These are phyloP conservation scores for Agrochola lota DNA, from an alignment of 2,888 invertebrate species.

Conservation along the genomic window DNA sequence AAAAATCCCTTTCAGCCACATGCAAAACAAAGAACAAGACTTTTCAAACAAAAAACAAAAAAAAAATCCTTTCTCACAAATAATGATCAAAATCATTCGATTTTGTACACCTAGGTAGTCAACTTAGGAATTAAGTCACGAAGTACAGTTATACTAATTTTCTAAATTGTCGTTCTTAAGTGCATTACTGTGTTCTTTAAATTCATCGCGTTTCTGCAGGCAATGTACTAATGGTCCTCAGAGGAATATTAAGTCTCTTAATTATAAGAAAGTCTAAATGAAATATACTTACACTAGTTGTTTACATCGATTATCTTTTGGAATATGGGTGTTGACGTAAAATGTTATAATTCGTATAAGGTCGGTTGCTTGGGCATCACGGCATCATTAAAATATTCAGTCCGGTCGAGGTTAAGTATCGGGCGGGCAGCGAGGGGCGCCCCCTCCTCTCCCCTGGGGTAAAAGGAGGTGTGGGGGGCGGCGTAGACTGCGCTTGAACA, in stretches of 20 bases:
- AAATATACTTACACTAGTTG: neutral
- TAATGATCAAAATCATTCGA: too few relatives aligned
- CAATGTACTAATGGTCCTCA: constrained; percentile 2
- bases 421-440: neutral
- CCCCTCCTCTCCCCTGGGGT: constrained; percentile 2
- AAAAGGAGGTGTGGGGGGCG: neutral
- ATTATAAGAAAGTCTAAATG: neutral
- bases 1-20: too few relatives aligned
- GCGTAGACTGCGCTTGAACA: constrained; percentile 34
- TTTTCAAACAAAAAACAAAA: too few relatives aligned
- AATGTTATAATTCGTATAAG: constrained; percentile 46
- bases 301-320: constrained; percentile 12
- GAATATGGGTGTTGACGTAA: constrained; percentile 17
- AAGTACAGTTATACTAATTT: constrained; percentile 18
- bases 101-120: neutral
- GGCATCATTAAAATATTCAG: constrained; percentile 60
- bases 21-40: too few relatives aligned
- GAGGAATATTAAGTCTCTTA: neutral
- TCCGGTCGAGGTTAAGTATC: constrained; percentile 37
- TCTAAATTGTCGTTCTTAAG: constrained; percentile 36
- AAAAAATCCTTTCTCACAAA: too few relatives aligned
- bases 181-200: constrained; percentile 41
- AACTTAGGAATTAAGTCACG: constrained; percentile 38
- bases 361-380: constrained; percentile 20
- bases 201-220: constrained; percentile 42